A percentile compares a stretch with the other conserved stretches of the same genome.
Evolutionary conservation across 2,888 invertebrate species (phyloP).

Genomic region (Cheiracanthium punctorium): DNA sequence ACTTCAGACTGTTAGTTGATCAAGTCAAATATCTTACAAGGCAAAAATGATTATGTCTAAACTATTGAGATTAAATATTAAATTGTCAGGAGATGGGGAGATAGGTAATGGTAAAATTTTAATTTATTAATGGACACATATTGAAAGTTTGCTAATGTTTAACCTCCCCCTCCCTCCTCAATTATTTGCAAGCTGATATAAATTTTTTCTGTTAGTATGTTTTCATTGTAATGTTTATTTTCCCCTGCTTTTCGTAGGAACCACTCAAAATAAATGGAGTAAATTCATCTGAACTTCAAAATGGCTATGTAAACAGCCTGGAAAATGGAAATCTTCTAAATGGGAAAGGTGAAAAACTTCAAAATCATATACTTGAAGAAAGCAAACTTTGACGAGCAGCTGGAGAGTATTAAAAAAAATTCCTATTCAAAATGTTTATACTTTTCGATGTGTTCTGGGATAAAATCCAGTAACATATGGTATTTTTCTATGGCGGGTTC

Average conservation of each 20-base stretch:
- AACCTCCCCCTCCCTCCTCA: too few species aligned
- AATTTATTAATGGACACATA: too few species aligned
- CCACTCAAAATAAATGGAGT: background rate
- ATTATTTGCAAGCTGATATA: too few species aligned
- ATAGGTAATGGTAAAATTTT: too few species aligned
- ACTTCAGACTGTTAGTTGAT: too few species aligned
- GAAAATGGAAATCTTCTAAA: conserved; percentile 3
- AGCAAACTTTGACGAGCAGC: conserved; percentile 44
- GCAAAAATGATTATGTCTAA: too few species aligned
- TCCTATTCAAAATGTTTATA: background rate
- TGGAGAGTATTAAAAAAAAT: background rate
- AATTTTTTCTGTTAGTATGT: background rate
- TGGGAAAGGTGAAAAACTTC: conserved; percentile 3
- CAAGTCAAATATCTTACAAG: too few species aligned
- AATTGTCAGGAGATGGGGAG: too few species aligned
- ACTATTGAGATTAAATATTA: too few species aligned
- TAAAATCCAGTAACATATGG: background rate
- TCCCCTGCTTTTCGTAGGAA: background rate
- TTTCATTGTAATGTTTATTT: background rate
- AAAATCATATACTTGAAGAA: conserved; percentile 48
- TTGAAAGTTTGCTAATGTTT: too few species aligned
- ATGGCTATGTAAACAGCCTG: conserved; percentile 13
- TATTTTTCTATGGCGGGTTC: background rate
- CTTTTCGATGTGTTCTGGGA: background rate
- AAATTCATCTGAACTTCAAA: background rate